These are phyloP conservation scores for Myrmecobius fasciatus DNA, from an alignment of 2,113 vertebrate species.

Conservation along the genomic window DNA sequence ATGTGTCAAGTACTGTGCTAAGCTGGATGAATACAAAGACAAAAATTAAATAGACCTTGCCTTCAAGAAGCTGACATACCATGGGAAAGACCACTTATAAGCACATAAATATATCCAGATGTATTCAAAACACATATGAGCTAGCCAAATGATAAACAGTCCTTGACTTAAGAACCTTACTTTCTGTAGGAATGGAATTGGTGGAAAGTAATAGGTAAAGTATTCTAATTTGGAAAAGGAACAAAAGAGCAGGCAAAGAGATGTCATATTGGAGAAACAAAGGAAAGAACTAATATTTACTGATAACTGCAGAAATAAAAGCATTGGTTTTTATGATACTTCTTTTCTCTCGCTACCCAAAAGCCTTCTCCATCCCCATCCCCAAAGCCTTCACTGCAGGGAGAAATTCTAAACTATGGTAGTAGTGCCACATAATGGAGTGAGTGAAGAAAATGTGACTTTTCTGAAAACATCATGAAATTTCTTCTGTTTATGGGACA, in stretches of 20 bases:
- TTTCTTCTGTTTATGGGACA: no score
- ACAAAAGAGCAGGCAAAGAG: neutral
- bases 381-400: neutral
- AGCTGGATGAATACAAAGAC: neutral
- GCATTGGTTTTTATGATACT: neutral
- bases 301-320: constrained; percentile 14
- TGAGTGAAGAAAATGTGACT: neutral
- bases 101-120: neutral
- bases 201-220: neutral
- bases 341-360: neutral
- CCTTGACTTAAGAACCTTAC: no score
- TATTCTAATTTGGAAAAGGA: neutral
- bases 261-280: neutral
- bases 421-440: neutral
- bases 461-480: no score
- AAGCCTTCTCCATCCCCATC: no score
- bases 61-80: neutral
- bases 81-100: neutral
- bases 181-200: neutral
- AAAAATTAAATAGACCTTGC: neutral
- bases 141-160: no score
- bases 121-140: neutral
- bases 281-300: neutral
- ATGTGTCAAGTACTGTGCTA: constrained; percentile 6
- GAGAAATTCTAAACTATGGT: neutral